Conservation (phyloP, 1,140 invertebrate species). For the Bombus cullumanus region DNA sequence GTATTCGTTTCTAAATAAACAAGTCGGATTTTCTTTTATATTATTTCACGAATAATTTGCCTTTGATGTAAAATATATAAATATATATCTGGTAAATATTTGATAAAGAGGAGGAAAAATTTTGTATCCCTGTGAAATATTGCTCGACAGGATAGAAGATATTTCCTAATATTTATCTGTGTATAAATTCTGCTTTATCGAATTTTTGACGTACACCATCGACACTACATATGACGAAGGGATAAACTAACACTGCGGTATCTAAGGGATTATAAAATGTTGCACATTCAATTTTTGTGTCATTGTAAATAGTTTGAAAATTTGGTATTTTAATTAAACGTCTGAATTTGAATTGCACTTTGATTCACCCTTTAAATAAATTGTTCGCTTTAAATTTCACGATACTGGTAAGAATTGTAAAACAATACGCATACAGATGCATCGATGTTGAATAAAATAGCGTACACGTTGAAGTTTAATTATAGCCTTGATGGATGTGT, state of each 20-base stretch:
- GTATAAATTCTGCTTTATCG: not conserved
- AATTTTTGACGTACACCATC: not conserved
- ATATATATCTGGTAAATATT: not conserved
- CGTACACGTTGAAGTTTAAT: not conserved
- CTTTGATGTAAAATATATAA: not conserved
- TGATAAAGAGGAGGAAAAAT: not conserved
- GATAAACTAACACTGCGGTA: not conserved
- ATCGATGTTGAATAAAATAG: not conserved
- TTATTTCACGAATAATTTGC: not conserved
- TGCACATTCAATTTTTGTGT: not conserved
- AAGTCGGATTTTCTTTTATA: too few relatives aligned
- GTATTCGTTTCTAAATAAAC: not conserved
- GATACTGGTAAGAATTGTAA: not conserved
- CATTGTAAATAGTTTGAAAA: not conserved
- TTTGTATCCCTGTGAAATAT: not conserved
- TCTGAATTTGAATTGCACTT: not conserved
- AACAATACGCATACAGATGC: not conserved
- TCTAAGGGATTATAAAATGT: not conserved
- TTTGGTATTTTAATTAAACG: not conserved
- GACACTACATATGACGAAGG: too few relatives aligned
- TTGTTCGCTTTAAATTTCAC: too few relatives aligned
- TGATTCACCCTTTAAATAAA: not conserved
- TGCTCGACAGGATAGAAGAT: not conserved
- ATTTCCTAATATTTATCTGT: not conserved
- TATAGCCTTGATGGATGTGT: not conserved